Conservation (phyloP, 2,888 invertebrate species). For the Platynereis dumerilii region DNA sequence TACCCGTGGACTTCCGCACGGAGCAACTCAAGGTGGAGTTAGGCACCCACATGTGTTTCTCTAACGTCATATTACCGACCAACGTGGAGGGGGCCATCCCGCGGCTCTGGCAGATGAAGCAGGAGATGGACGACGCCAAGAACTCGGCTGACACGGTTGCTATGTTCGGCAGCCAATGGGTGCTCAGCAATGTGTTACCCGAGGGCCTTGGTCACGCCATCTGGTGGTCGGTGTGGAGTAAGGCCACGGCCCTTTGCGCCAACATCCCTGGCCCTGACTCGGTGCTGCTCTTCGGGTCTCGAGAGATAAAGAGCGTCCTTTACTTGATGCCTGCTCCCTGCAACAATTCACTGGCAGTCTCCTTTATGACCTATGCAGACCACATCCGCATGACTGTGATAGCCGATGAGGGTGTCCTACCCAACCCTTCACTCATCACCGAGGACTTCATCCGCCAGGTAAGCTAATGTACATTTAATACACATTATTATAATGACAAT, state of each 20-base stretch:
- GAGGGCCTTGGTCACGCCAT: constrained; percentile 51
- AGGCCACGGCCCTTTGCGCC: constrained; percentile 60
- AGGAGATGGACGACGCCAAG: constrained; percentile 65
- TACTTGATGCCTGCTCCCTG: constrained; percentile 66
- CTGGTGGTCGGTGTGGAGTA: constrained; percentile 49
- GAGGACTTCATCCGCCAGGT: constrained; percentile 61
- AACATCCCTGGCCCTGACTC: constrained; percentile 67
- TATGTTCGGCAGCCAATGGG: constrained; percentile 65
- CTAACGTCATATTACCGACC: constrained; percentile 64
- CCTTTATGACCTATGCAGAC: constrained; percentile 68
- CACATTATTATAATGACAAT: too few relatives aligned
- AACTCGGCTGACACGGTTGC: constrained; percentile 67
- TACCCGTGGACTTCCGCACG: constrained; percentile 54
- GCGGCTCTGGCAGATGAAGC: constrained; percentile 68
- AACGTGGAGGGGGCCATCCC: constrained; percentile 70
- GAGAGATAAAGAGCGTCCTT: constrained; percentile 56
- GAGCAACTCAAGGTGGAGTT: constrained; percentile 31
- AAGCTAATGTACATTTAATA: constrained; percentile 25
- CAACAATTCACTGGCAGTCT: constrained; percentile 65
- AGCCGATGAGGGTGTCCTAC: constrained; percentile 62
- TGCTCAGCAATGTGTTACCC: constrained; percentile 63
- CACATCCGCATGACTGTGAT: constrained; percentile 66
- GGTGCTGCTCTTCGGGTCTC: constrained; percentile 63
- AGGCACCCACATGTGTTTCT: constrained; percentile 47
- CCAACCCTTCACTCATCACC: constrained; percentile 60